These are phyloP conservation scores for Cryptophagus acutangulus DNA, from an alignment of 2,888 invertebrate species.

Conservation along the genomic window DNA sequence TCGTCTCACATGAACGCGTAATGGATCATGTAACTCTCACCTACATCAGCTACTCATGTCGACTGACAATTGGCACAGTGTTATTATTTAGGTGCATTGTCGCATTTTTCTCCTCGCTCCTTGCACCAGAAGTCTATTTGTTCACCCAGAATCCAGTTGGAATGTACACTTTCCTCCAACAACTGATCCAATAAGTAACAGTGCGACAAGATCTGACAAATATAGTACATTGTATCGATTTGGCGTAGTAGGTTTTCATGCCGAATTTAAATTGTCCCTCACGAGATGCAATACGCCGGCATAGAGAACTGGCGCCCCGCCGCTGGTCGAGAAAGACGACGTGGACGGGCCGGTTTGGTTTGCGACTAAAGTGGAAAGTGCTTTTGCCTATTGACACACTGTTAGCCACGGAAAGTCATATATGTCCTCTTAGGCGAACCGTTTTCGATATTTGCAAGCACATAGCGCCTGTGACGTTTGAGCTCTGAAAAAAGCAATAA, in stretches of 20 bases:
- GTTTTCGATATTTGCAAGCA: slow-evolving; percentile 1
- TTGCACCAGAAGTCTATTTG: slow-evolving; percentile 22
- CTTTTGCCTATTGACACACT: slow-evolving; percentile 11
- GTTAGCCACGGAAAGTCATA: slow-evolving; percentile 7
- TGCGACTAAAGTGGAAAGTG: neutral
- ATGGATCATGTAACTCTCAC: slow-evolving; percentile 4
- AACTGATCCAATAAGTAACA: slow-evolving; percentile 27
- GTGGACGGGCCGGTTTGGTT: slow-evolving; percentile 8
- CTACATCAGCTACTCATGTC: neutral
- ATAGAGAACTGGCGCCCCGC: too few species aligned
- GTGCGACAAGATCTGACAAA: slow-evolving; percentile 32
- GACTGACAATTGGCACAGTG: neutral
- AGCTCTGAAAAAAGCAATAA: slow-evolving; percentile 40
- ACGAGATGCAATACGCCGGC: too few species aligned
- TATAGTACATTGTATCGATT: slow-evolving; percentile 27
- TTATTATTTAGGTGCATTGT: slow-evolving; percentile 6
- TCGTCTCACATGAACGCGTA: slow-evolving; percentile 17
- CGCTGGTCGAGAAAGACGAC: too few species aligned
- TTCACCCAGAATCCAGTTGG: slow-evolving; percentile 24
- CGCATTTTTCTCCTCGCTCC: slow-evolving; percentile 19
- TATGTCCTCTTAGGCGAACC: slow-evolving; percentile 5
- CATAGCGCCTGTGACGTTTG: slow-evolving; percentile 14
- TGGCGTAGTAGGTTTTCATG: slow-evolving; percentile 2
- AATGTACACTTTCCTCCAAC: slow-evolving; percentile 24
- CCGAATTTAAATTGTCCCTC: too few species aligned